Evolutionary conservation across 2,888 invertebrate genomes (phyloP).

Genomic region (Acanthococcus lagerstroemiae): DNA sequence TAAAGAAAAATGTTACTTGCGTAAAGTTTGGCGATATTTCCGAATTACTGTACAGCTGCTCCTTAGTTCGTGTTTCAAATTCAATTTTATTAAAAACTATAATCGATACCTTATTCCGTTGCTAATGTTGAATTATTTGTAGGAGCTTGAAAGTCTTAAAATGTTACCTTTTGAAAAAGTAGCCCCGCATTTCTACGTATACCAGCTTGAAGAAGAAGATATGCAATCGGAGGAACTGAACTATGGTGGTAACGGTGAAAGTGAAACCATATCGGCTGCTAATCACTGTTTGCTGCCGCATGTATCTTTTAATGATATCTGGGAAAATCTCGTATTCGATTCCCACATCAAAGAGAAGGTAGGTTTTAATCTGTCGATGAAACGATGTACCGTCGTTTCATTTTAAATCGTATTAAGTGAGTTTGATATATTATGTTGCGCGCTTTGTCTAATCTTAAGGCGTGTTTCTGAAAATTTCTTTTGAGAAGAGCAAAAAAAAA

Average conservation of each 20-base stretch:
- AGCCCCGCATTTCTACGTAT: constrained; percentile 2
- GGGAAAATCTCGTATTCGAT: constrained; percentile 83
- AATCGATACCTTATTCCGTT: not conserved
- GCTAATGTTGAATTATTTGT: not conserved
- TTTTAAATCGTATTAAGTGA: no score
- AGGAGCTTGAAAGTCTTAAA: constrained; percentile 1
- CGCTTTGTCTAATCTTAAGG: no score
- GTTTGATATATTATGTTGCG: no score
- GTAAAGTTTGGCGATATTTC: constrained; percentile 11
- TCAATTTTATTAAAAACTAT: not conserved
- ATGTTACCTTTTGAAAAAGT: constrained; percentile 8
- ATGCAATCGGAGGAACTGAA: constrained; percentile 15
- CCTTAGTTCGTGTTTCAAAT: not conserved
- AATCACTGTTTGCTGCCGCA: constrained; percentile 64
- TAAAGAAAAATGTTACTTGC: constrained; percentile 1
- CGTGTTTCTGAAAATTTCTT: no score
- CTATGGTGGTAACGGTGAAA: constrained; percentile 1
- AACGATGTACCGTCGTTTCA: no score
- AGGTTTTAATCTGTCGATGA: no score
- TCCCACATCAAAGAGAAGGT: constrained; percentile 60
- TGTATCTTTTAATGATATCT: constrained; percentile 65
- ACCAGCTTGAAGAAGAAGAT: constrained; percentile 22
- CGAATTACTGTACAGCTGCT: constrained; percentile 5
- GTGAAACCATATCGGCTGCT: constrained; percentile 15
- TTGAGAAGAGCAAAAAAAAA: no score